Conservation (phyloP, 2,797 vertebrate genomes). For the Coracias cyanogaster region DNA sequence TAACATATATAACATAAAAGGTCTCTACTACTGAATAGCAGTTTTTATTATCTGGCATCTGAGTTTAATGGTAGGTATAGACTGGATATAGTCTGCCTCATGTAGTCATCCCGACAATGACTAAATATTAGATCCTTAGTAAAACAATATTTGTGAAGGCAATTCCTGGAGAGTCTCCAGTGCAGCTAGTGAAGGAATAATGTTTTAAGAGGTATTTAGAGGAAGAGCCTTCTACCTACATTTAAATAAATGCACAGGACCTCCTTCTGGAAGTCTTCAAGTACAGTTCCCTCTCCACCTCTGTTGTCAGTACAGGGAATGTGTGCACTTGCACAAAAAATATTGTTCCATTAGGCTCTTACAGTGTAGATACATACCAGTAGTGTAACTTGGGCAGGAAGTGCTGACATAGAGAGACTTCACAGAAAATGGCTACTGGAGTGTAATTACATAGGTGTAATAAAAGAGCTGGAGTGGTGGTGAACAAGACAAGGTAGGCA, state of each 20-base stretch:
- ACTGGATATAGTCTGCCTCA: neutral
- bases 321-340: neutral
- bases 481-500: neutral
- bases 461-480: neutral
- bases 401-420: neutral
- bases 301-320: neutral
- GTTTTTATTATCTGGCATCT: neutral
- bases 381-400: neutral
- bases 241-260: neutral
- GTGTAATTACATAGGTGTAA: neutral
- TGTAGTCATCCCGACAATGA: neutral
- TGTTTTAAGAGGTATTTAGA: neutral
- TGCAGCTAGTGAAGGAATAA: neutral
- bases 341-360: neutral
- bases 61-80: neutral
- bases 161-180: neutral
- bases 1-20: neutral
- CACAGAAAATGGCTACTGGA: neutral
- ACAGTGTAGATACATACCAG: neutral
- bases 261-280: neutral
- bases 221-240: neutral
- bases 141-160: neutral
- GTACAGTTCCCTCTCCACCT: neutral
- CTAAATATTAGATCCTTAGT: neutral
- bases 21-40: neutral